Evolutionary conservation across 2,888 invertebrate genomes (phyloP).

Genomic region (Melitaea athalia): DNA sequence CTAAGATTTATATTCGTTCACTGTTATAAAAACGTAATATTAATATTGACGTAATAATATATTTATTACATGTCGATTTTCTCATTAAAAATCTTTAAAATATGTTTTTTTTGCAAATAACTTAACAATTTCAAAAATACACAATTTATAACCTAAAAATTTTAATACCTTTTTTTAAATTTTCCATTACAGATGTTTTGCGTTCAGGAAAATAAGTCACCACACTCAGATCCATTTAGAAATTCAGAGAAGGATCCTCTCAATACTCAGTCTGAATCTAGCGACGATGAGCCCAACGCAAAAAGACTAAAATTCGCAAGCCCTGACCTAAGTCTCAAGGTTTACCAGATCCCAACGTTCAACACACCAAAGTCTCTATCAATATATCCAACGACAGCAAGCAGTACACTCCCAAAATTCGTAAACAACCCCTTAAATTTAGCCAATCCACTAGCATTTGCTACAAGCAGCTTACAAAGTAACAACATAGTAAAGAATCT

Average conservation of each 20-base stretch:
- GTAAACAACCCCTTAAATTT: conserved; percentile 73
- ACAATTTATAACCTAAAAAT: not conserved
- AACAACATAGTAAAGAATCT: conserved; percentile 65
- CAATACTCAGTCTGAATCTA: conserved; percentile 58
- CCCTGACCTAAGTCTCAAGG: conserved; percentile 68
- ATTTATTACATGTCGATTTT: not conserved
- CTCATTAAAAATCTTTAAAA: too few relatives aligned
- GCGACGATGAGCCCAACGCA: conserved; percentile 67
- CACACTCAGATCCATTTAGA: conserved; percentile 60
- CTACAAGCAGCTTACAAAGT: conserved; percentile 53
- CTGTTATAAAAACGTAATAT: not conserved
- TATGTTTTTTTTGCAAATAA: too few relatives aligned
- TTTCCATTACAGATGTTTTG: conserved; percentile 69
- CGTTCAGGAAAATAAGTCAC: conserved; percentile 67
- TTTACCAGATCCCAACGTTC: conserved; percentile 72
- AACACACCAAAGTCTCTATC: conserved; percentile 64
- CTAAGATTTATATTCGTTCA: not conserved
- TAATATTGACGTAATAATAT: not conserved
- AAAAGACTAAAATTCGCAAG: conserved; percentile 63
- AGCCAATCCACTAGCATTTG: conserved; percentile 67
- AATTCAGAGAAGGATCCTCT: conserved; percentile 56
- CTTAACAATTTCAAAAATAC: too few relatives aligned
- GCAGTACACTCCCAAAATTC: conserved; percentile 62
- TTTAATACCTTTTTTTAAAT: not conserved
- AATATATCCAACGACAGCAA: conserved; percentile 60